Percentiles rank a stretch among this genome's conserved stretches.
phyloP scores from a whole-genome alignment of 1,140 invertebrate genomes.

The Ectropis grisescens region DNA sequence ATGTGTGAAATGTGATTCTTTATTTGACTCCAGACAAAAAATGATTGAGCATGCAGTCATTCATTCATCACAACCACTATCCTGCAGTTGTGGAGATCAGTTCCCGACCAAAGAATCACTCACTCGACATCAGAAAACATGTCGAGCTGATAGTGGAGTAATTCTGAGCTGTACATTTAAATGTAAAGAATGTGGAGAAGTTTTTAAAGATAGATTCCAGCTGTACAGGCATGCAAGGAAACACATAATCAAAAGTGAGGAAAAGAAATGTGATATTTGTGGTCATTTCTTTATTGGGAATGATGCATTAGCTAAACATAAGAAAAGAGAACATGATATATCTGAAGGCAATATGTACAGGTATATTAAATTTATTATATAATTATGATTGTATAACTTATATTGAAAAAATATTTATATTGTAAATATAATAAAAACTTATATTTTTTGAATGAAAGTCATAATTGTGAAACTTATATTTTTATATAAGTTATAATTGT shows the following conservation, averaged over 20 bases:
- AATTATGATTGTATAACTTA: too few relatives aligned
- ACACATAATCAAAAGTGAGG: constrained; percentile 35
- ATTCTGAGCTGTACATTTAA: constrained; percentile 32
- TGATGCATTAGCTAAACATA: constrained; percentile 40
- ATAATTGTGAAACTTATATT: too few relatives aligned
- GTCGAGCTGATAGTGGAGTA: constrained; percentile 31
- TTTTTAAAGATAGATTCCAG: constrained; percentile 37
- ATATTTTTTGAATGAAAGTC: too few relatives aligned
- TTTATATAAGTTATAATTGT: too few relatives aligned
- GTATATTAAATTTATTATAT: too few relatives aligned
- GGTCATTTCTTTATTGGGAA: constrained; percentile 36
- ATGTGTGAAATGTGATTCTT: constrained; percentile 36
- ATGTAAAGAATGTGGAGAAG: constrained; percentile 46
- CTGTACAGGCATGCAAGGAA: constrained; percentile 43
- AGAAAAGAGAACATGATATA: constrained; percentile 31
- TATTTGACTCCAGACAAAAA: constrained; percentile 50
- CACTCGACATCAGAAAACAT: constrained; percentile 29
- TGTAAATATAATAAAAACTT: too few relatives aligned
- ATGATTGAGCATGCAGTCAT: constrained; percentile 33
- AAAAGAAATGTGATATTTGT: constrained; percentile 48
- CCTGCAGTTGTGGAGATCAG: constrained; percentile 39
- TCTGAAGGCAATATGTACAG: constrained; percentile 28
- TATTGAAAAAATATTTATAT: too few relatives aligned
- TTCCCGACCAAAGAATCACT: constrained; percentile 30
- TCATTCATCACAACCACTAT: constrained; percentile 28